A percentile compares a stretch with the other conserved stretches of the same genome.
Evolutionary conservation across 92 coral and sea anemone species (phyloP).

Genomic region (Meandrina meandrites): DNA sequence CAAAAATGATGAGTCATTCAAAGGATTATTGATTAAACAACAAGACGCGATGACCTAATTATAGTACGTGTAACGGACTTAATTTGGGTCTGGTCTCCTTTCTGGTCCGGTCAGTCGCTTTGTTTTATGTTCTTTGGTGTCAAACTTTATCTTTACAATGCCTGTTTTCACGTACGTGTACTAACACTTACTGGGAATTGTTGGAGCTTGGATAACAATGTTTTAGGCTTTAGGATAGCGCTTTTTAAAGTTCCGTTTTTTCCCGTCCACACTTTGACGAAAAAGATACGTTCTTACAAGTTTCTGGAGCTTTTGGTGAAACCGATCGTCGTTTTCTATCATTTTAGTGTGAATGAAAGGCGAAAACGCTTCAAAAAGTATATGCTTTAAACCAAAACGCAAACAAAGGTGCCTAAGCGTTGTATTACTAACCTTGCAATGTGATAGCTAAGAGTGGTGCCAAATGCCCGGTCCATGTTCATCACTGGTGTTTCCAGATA

Average conservation of each 20-base stretch:
- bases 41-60: no score
- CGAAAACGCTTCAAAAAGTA: background rate
- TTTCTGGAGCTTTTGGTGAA: background rate
- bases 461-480: constrained; percentile 89
- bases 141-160: no score
- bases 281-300: no score
- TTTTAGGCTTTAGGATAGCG: no score
- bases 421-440: constrained; percentile 54
- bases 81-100: no score
- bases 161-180: no score
- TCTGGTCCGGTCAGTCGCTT: no score
- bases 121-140: no score
- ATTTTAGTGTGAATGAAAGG: background rate
- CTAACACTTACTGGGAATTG: no score
- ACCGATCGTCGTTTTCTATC: background rate
- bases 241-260: no score
- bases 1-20: background rate
- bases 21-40: no score
- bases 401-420: background rate
- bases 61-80: no score
- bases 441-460: constrained; percentile 93
- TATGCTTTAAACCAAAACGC: background rate
- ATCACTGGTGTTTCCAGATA: constrained; percentile 69
- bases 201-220: background rate
- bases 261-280: background rate